Percentiles rank a stretch among this genome's conserved stretches.
These are phyloP conservation scores for Brachionichthys hirsutus DNA, from an alignment of 2,113 vertebrate species.

Conservation along the genomic window DNA sequence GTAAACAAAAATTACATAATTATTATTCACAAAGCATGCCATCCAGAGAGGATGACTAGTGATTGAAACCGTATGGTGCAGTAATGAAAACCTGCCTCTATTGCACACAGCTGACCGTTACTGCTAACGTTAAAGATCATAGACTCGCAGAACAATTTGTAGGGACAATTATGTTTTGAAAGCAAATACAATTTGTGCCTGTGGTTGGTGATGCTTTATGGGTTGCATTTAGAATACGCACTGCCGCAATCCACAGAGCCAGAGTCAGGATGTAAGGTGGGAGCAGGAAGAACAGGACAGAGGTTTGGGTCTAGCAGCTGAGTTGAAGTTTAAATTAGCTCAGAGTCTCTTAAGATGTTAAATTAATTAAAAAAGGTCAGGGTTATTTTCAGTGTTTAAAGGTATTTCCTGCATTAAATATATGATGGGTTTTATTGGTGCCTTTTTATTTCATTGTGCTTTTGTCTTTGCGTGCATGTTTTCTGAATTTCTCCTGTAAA, in stretches of 20 bases:
- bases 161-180: not conserved
- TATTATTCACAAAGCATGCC: not conserved
- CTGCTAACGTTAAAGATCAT: not conserved
- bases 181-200: not conserved
- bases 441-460: no score
- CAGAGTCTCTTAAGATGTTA: no score
- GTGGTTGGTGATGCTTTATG: not conserved
- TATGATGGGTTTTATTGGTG: no score
- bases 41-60: slow-evolving; percentile 3
- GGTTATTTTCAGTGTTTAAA: no score
- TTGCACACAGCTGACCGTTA: not conserved
- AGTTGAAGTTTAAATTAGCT: no score
- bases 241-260: no score
- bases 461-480: no score
- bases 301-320: no score
- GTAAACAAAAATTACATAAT: not conserved
- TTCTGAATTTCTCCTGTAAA: no score
- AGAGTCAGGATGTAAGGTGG: not conserved
- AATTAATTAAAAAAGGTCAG: no score
- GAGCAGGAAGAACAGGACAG: no score
- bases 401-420: no score
- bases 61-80: not conserved
- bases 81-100: not conserved
- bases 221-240: not conserved
- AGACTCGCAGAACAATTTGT: not conserved